Evolutionary conservation across 2,797 vertebrate species (phyloP), one percentile per base, ranked within the genome.

Genomic region (Salmo trutta): DNA sequence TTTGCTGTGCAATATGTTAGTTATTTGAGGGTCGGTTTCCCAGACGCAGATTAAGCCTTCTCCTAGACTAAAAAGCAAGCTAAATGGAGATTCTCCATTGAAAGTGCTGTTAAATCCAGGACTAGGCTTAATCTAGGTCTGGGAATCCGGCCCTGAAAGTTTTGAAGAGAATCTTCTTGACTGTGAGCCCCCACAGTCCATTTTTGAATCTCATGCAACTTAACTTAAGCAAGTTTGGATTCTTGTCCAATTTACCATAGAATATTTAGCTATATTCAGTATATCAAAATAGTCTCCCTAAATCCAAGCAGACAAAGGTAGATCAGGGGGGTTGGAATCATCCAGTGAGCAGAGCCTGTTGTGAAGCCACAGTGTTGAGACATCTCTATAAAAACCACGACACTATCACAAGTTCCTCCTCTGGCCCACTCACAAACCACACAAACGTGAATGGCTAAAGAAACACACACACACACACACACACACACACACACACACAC

Each of bases 321-420:
- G 24, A 65, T 15, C 4, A 16, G 29, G 3, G 27, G 24, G 3
- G 4, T 29, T 36, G 36, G 36, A 36, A 36, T 36, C 36, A 7
- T 36, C 36, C 36, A 36, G 36, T 36, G 15, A 56, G 54, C 54
- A 1, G 15, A 16, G 52, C 17, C 52, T 54, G 52, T 54, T 8
- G 33, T 8, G 17, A 17, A 75, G 64, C 66, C 21, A 14, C 51
- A 33, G 24, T 52, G 33, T 78, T 83, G 85, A 87, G 85, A 86
- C 85, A 84, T 86, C 86, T 82, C 74, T 86, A 41, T 83, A 84
- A 93, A 96, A 94, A 96, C 96, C 95, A 96, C 95, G 69, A 81
- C 83, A 89, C 95, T 97, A 97, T 97, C 97, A 98, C 95, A 94
- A 91, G 95, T 97, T 98, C 96, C 97, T 91, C 80, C 97, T 91